Base-by-base conservation (phyloP, 2,888 invertebrate genomes). In the Ferrisia virgata region DNA sequence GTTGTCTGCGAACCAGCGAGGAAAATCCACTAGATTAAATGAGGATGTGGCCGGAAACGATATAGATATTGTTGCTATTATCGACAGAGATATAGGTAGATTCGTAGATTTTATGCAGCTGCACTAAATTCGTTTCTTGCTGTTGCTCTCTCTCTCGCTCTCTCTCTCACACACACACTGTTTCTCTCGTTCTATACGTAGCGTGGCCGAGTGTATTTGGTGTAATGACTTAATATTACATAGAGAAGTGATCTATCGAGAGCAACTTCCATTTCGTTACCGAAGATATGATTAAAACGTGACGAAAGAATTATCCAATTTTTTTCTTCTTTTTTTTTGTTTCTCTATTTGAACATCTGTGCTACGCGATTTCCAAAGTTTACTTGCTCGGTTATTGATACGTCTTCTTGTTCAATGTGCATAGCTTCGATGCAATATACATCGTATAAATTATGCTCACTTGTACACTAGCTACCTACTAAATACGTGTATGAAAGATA, bases 181-280 rank as follows among this genome's bases (percentile, higher is more conserved):
- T n/a, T n/a, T n/a, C n/a, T n/a, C n/a, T n/a, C n/a, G n/a, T n/a
- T n/a, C n/a, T n/a, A n/a, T n/a, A n/a, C n/a, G n/a, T n/a, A n/a
- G n/a, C n/a, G n/a, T n/a, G n/a, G n/a, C n/a, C n/a, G n/a, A n/a
- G n/a, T n/a, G 9, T 40, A 11, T 13, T 2, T 40, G 8, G 47
- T 43, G 43, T 47, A 47, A 47, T 72, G 72, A 33, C 72, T 72
- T 72, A 72, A 72, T 72, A 47, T n/a, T n/a, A n/a, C n/a, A n/a
- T 18, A 47, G 47, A 47, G 47, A 18, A n/a, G 47, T 18, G 47
- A 47, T 47, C 18, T n/a, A n/a, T n/a, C n/a, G n/a, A n/a, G n/a
- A n/a, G n/a, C n/a, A n/a, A n/a, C n/a, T n/a, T 33, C 33, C n/a
- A 33, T 72, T 15, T 72, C 31, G 72, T 33, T 72, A 72, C 15